These are phyloP conservation scores for Pedetes capensis DNA, from an alignment of 2,113 vertebrate species.

Conservation along the genomic window DNA sequence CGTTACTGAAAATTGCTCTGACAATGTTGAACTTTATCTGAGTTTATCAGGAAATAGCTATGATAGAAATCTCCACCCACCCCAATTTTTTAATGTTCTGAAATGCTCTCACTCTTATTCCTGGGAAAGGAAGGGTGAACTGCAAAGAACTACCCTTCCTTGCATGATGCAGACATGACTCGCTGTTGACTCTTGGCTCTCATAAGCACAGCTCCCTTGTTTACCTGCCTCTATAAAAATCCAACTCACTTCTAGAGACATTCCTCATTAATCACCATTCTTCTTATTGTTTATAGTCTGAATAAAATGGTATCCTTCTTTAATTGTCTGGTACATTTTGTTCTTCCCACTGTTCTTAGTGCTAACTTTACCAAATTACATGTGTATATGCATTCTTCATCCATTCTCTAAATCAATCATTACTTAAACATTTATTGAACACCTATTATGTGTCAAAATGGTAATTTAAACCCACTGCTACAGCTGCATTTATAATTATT, in stretches of 20 bases:
- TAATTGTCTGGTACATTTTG: not conserved
- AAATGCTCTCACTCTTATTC: not conserved
- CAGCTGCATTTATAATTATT: not conserved
- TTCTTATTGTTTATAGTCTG: too few relatives aligned
- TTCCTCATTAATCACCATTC: not conserved
- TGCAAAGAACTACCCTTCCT: not conserved
- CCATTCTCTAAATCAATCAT: not conserved
- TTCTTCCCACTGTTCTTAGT: not conserved
- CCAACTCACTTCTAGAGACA: not conserved
- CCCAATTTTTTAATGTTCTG: not conserved
- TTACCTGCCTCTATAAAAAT: not conserved
- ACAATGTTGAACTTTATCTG: not conserved
- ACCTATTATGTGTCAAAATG: not conserved
- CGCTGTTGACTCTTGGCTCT: not conserved
- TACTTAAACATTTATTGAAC: not conserved
- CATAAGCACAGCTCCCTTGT: not conserved
- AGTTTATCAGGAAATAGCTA: not conserved
- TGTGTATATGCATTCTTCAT: not conserved
- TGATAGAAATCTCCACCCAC: not conserved
- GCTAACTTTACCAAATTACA: not conserved
- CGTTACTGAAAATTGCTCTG: not conserved
- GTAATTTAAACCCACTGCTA: not conserved
- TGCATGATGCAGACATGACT: too few relatives aligned
- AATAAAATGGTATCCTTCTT: not conserved
- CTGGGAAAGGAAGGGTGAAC: not conserved